Evolutionary conservation across 2,888 invertebrate genomes (phyloP).

Genomic region (Lithophane semibrunnea): DNA sequence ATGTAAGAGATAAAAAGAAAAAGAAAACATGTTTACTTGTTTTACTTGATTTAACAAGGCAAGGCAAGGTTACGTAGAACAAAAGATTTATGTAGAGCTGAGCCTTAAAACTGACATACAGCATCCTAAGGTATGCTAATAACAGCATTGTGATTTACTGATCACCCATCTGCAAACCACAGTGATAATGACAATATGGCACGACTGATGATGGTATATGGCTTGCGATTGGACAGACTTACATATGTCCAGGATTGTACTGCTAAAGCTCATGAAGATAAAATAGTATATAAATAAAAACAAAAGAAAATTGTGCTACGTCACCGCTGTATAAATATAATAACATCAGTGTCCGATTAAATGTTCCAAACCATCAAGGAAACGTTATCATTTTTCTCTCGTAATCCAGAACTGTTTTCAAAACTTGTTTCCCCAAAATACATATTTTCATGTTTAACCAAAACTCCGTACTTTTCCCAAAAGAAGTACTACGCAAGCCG

Average conservation of each 20-base stretch:
- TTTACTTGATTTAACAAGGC: constrained; percentile 36
- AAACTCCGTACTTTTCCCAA: constrained; percentile 50
- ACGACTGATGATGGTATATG: constrained; percentile 3
- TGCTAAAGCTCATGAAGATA: not conserved
- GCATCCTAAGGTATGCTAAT: not conserved
- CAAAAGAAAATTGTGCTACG: not conserved
- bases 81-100: not conserved
- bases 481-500: constrained; percentile 62
- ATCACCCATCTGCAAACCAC: constrained; percentile 30
- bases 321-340: not conserved
- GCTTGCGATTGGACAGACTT: not conserved
- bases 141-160: constrained; percentile 26
- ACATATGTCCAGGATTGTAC: not conserved
- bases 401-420: constrained; percentile 29
- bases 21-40: constrained; percentile 73
- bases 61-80: constrained; percentile 10
- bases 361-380: not conserved
- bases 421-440: constrained; percentile 42
- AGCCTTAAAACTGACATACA: not conserved
- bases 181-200: constrained; percentile 48
- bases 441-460: constrained; percentile 40
- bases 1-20: constrained; percentile 69
- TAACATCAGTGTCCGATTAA: not conserved
- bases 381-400: not conserved
- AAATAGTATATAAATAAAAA: not conserved